These are phyloP conservation scores for Pogonomyrmex californicus DNA, from an alignment of 1,140 invertebrate genomes.

Conservation along the genomic window DNA sequence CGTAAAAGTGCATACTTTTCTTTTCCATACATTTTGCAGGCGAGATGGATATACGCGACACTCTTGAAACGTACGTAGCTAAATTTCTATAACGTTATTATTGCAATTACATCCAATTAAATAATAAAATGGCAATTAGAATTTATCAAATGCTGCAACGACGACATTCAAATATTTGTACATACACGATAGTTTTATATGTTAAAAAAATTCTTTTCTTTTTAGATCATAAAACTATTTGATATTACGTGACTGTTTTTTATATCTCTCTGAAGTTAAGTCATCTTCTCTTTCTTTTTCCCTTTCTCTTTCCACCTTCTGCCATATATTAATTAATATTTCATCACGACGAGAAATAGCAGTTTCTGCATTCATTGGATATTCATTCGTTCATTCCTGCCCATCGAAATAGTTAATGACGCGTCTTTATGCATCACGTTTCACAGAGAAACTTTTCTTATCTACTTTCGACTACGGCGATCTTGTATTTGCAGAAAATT, in stretches of 20 bases:
- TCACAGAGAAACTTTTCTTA: neutral
- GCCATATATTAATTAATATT: constrained; percentile 33
- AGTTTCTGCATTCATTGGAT: constrained; percentile 21
- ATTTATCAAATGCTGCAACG: neutral
- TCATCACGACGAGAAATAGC: constrained; percentile 28
- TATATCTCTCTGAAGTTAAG: constrained; percentile 3
- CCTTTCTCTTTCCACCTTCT: no score
- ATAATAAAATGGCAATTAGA: neutral
- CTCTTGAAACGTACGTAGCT: neutral
- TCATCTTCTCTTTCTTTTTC: neutral
- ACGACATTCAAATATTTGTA: neutral
- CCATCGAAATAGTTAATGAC: constrained; percentile 12
- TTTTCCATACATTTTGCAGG: neutral
- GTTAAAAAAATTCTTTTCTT: neutral
- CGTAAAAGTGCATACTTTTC: neutral
- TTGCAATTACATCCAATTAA: constrained; percentile 18
- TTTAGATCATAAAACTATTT: constrained; percentile 7
- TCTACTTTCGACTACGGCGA: constrained; percentile 5
- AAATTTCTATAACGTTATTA: neutral
- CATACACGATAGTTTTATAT: neutral
- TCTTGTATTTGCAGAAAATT: neutral
- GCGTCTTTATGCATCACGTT: constrained; percentile 18
- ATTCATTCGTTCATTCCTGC: constrained; percentile 32
- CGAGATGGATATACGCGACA: neutral
- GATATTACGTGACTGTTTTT: neutral